Base-by-base conservation (phyloP, 2,797 vertebrate species). In the Crypturellus tataupa region DNA sequence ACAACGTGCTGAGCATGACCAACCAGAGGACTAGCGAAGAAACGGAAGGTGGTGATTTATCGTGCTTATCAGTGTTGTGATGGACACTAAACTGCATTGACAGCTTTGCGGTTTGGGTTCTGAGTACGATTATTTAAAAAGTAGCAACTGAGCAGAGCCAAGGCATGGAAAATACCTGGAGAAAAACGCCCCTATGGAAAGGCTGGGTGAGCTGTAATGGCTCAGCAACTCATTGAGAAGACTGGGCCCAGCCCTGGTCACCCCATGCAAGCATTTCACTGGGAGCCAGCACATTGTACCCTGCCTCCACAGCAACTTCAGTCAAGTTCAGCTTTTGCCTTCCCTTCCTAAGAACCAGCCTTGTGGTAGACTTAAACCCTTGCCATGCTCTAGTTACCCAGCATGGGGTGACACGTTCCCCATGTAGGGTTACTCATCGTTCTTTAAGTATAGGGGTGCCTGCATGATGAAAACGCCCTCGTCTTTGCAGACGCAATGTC, bases 371-470 rank as follows among this genome's bases (percentile, higher is more conserved):
- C 40, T 44, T 20, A 13, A 1, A 16, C 31, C 0, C 0, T 40
- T 80, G 76, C 69, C 44, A 40, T 19, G 31, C 47, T 70, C 42
- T 53, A 71, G n/a, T 35, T 68, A 24, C 37, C 40, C 51, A 23
- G 51, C 0, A 1, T 20, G 16, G 35, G 23, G 31, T 5, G 3
- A 58, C 6, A 1, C 37, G 42, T 42, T 87, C 62, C 46, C 64
- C 65, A 3, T 13, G 10, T 0, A 0, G 31, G 13, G 23, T 77
- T 51, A 46, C 62, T 40, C 21, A 20, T 29, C 0, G 0, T 1
- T 31, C 31, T 69, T 44, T 49, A 49, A 39, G 64, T 35, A 65
- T 49, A 58, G 67, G 23, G 62, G 59, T 59, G 35, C 47, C 81
- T 73, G 53, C 39, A 42, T 67, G 47, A 71, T 47, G 37, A 70